These are phyloP conservation scores for Nemurella pictetii DNA, from an alignment of 2,888 invertebrate genomes.

Conservation along the genomic window DNA sequence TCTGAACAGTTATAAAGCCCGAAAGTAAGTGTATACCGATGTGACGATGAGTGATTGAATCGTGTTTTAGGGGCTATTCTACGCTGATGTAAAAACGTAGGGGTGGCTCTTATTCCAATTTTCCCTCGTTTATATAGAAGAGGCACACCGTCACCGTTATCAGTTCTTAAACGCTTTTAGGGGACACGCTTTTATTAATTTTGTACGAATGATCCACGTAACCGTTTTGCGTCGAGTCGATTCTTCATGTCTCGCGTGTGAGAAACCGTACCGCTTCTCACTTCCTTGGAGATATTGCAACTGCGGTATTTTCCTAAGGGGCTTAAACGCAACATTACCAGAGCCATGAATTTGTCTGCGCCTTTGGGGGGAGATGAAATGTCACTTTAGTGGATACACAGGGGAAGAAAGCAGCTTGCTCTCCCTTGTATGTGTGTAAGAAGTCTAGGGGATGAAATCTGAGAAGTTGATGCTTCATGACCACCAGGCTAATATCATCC, in stretches of 20 bases:
- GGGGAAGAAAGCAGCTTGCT: background rate
- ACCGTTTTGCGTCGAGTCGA: background rate
- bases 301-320: background rate
- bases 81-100: background rate
- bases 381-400: conserved; percentile 19
- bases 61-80: too few relatives aligned
- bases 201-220: background rate
- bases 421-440: background rate
- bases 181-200: background rate
- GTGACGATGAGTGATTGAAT: too few relatives aligned
- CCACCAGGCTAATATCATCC: background rate
- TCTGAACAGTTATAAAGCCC: too few relatives aligned
- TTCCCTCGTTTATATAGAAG: too few relatives aligned
- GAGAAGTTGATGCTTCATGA: conserved; percentile 20
- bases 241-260: background rate
- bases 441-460: conserved; percentile 1
- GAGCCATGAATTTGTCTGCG: conserved; percentile 13
- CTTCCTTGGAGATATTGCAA: background rate
- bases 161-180: background rate
- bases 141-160: background rate
- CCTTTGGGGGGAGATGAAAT: conserved; percentile 2
- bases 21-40: too few relatives aligned
- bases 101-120: background rate
- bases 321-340: background rate
- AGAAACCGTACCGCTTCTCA: too few relatives aligned